phyloP scores from a whole-genome alignment of 92 coral and sea anemone species.

The Blastomussa wellsi region DNA sequence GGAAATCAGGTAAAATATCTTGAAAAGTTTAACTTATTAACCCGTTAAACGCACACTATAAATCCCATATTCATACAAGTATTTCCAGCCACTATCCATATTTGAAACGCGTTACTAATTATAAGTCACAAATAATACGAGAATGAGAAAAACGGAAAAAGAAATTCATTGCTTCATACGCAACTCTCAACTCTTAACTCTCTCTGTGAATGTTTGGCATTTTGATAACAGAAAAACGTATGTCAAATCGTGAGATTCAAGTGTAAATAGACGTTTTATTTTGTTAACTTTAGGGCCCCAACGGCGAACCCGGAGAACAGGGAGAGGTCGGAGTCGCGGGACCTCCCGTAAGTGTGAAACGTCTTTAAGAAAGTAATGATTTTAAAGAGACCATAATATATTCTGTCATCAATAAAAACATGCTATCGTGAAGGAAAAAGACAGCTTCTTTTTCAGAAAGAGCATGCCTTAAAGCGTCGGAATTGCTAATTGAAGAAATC shows the following conservation, averaged over 20 bases:
- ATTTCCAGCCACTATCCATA: background rate
- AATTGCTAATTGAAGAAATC: too few relatives aligned
- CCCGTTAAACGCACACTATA: background rate
- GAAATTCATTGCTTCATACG: background rate
- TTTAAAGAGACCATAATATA: background rate
- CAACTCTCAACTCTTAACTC: background rate
- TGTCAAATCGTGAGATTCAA: background rate
- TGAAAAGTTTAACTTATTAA: background rate
- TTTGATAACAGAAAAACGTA: background rate
- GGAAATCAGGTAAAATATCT: constrained; percentile 25
- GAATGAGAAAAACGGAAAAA: too few relatives aligned
- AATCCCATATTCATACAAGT: background rate
- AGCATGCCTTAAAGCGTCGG: too few relatives aligned
- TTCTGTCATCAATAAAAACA: too few relatives aligned
- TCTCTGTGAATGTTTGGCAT: background rate
- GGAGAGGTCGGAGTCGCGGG: constrained; percentile 58
- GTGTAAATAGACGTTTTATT: background rate
- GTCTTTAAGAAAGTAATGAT: too few relatives aligned
- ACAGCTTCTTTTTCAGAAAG: too few relatives aligned
- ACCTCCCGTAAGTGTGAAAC: constrained; percentile 38
- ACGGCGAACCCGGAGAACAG: constrained; percentile 51
- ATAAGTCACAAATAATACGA: background rate
- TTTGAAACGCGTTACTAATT: too few relatives aligned
- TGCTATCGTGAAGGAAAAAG: too few relatives aligned
- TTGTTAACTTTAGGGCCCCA: constrained; percentile 39